A percentile compares a stretch with the other conserved stretches of the same genome.
Evolutionary conservation across 2,113 vertebrate species (phyloP).

Genomic region (Ophthalmolycus amberensis): DNA sequence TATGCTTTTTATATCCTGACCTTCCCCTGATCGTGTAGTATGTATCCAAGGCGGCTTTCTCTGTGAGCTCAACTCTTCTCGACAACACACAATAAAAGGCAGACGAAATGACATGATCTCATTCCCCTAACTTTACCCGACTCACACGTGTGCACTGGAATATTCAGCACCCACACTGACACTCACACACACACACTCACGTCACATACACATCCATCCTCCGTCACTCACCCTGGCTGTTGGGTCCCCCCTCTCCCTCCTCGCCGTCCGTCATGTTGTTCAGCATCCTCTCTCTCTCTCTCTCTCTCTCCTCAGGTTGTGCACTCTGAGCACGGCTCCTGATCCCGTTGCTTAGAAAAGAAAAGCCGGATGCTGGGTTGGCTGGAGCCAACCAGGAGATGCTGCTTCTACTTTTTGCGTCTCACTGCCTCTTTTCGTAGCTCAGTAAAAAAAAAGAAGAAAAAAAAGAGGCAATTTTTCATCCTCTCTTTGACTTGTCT

Average conservation of each 20-base stretch:
- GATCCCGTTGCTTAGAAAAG: slow-evolving; percentile 15
- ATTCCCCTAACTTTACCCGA: slow-evolving; percentile 10
- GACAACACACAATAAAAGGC: not conserved
- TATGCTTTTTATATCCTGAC: too few species aligned
- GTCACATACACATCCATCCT: slow-evolving; percentile 16
- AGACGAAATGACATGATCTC: slow-evolving; percentile 16
- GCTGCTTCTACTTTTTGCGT: slow-evolving; percentile 30
- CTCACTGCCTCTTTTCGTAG: slow-evolving; percentile 39
- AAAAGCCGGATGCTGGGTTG: slow-evolving; percentile 12
- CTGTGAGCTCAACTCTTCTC: too few species aligned
- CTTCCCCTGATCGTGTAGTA: too few species aligned
- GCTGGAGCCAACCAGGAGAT: slow-evolving; percentile 9
- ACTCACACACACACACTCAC: slow-evolving; percentile 8
- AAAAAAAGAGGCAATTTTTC: slow-evolving; percentile 37
- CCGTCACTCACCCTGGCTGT: slow-evolving; percentile 89
- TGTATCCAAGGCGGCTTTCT: too few species aligned
- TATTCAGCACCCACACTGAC: not conserved
- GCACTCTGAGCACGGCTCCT: slow-evolving; percentile 11
- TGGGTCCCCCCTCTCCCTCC: slow-evolving; percentile 91
- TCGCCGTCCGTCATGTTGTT: slow-evolving; percentile 92
- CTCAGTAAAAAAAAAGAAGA: slow-evolving; percentile 19
- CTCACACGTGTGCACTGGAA: not conserved
- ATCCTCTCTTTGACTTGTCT: slow-evolving; percentile 41
- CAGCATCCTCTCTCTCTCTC: slow-evolving; percentile 85
- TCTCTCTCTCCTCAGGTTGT: slow-evolving; percentile 60